These are phyloP conservation scores for Heteromyza rotundicornis DNA, from an alignment of 2,888 invertebrate species.

Conservation along the genomic window DNA sequence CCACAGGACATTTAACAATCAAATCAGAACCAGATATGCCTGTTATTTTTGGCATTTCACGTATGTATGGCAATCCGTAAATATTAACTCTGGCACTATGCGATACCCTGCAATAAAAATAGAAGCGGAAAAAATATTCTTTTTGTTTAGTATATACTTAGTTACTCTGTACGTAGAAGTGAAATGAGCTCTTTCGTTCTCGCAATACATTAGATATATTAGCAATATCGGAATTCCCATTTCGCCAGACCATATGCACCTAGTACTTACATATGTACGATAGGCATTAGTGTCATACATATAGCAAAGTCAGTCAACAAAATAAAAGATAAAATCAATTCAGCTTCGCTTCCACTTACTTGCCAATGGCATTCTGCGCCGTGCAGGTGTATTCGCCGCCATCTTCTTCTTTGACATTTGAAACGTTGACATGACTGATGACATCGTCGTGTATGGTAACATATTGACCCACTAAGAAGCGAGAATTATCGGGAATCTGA, in stretches of 20 bases:
- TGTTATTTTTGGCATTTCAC: slow-evolving; percentile 87
- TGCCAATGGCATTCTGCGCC: slow-evolving; percentile 82
- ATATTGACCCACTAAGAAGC: slow-evolving; percentile 90
- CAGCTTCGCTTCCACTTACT: slow-evolving; percentile 57
- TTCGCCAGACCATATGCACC: too few species aligned
- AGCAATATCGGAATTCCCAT: background rate
- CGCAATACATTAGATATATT: background rate
- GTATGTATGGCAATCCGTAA: slow-evolving; percentile 84
- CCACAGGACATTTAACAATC: slow-evolving; percentile 87
- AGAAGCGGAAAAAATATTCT: slow-evolving; percentile 26
- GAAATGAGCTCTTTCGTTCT: too few species aligned
- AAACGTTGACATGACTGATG: slow-evolving; percentile 90
- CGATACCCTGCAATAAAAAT: slow-evolving; percentile 64
- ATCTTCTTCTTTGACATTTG: slow-evolving; percentile 85
- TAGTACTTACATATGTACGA: too few species aligned
- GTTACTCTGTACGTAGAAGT: too few species aligned
- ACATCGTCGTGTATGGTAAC: slow-evolving; percentile 92
- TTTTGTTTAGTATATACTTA: background rate
- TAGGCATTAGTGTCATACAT: background rate
- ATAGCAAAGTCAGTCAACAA: too few species aligned
- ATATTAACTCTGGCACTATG: slow-evolving; percentile 88
- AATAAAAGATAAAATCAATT: too few species aligned
- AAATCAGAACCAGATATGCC: slow-evolving; percentile 85
- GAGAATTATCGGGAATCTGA: slow-evolving; percentile 65
- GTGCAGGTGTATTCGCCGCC: slow-evolving; percentile 89